Conservation (phyloP, 2,113 vertebrate genomes). For the Mixornis gularis region DNA sequence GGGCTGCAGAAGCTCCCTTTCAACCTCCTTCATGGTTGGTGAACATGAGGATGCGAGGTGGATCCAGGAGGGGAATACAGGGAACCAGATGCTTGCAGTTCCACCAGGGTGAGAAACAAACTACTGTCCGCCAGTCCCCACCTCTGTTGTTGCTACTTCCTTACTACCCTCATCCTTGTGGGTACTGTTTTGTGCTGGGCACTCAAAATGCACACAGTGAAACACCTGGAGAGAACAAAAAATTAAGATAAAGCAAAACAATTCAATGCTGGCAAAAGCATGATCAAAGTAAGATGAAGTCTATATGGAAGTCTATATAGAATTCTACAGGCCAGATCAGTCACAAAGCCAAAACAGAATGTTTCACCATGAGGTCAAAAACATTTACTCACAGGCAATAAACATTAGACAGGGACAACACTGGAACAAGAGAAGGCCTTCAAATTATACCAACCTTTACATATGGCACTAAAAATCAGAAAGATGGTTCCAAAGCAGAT, state of each 20-base stretch:
- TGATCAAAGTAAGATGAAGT: background rate
- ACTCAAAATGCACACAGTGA: constrained; percentile 98
- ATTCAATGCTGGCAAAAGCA: background rate
- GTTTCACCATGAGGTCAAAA: background rate
- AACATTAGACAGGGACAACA: background rate
- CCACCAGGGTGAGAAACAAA: constrained; percentile 28
- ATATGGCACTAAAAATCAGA: background rate
- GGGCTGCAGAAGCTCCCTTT: background rate
- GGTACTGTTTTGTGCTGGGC: constrained; percentile 82
- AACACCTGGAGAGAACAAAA: constrained; percentile 81
- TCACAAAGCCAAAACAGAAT: background rate
- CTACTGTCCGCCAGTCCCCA: constrained; percentile 40
- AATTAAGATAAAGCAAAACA: background rate
- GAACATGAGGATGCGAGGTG: constrained; percentile 2
- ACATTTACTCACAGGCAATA: background rate
- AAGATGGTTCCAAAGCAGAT: background rate
- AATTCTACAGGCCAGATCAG: background rate
- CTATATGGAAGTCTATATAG: background rate
- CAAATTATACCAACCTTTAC: background rate
- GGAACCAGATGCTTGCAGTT: constrained; percentile 40
- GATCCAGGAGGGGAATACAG: constrained; percentile 55
- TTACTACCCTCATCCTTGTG: constrained; percentile 80
- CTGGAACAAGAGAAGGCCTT: background rate
- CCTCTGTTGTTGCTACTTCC: constrained; percentile 58
- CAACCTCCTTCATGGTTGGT: constrained; percentile 38